Evolutionary conservation across 2,113 vertebrate species (phyloP), one percentile per base, ranked within the genome.

Genomic region (Empidonax alnorum): DNA sequence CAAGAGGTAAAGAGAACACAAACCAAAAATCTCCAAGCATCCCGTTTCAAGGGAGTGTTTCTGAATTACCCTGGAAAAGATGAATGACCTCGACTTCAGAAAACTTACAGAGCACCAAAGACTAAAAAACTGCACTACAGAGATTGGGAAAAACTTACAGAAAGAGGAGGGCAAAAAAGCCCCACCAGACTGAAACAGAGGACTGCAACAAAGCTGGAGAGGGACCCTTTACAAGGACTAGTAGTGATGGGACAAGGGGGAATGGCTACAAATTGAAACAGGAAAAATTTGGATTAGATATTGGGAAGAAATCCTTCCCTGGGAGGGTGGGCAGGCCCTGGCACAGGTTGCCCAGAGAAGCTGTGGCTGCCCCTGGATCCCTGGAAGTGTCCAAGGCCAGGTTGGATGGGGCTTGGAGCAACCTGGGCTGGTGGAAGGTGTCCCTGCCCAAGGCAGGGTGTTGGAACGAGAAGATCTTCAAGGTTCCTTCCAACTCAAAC

Each of bases 1-100:
- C 52, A 87, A 77, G 44, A 90, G 42, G 76, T 77, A 90, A 92
- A 81, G 82, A 76, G 56, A 83, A 76, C 46, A 85, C 47, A 86
- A 75, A 67, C 39, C 35, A 58, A 86, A 93, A 88, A 50, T n/a
- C 50, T 63, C 53, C 56, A 75, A 61, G 71, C 79, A n/a, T 62
- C 62, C 63, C 37, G 25, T 79, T 96, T 93, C 81, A 79, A 81
- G 90, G 52, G 19, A 25, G 12, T 44, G 33, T 84, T 89, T 78
- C 62, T 78, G 62, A 91, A 82, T 65, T 62, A 85, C 11, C 65
- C 31, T 47, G 66, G 89, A 97, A 75, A 63, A 46, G 56, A 92
- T n/a, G 12, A 74, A 74, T 74, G 62, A 79, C 49, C 76, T 35
- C 3, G 84, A 91, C 77, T 93, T 94, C 89, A 93, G 47, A 93